Base-by-base conservation (phyloP, 2,888 invertebrate species). In the Linnaemya tessellans region DNA sequence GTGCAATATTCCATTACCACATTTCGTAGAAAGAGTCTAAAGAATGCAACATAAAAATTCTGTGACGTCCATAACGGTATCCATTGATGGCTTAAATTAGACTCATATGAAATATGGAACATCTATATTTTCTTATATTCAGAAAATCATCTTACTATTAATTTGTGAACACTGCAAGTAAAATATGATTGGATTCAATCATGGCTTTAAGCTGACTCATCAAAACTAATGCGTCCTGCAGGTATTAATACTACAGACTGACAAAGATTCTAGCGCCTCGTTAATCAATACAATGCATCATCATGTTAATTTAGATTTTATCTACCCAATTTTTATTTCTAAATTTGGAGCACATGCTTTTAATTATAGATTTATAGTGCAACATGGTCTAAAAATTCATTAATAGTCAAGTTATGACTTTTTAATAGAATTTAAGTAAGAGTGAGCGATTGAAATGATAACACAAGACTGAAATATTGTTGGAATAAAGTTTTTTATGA, bases 271-370 rank as follows among this genome's bases (percentile, higher is more conserved):
- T 71, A 71, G 65, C 71, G 51, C 64, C 71, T 77, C 30, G 30
- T 56, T 38, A 64, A 70, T 70, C 20, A 46, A 54, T 46, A 70
- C 54, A 64, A 70, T 56, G 41, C 41, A 67, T 46, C 11, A 15
- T 15, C 3, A 60, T 18, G 13, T 30, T 13, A 30, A 60, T 60
- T 71, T 8, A 18, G 0, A n/a, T 43, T 22, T 43, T 43, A 3
- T 30, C 22, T 58, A 25, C 0, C n/a, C 5, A 10, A 22, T 43
- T 25, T 77, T 49, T 58, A 65, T 46, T 35, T 58, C 10, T 3
- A 5, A 38, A 46, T 35, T 68, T 54, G 51, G 54, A 74, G 51
- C 68, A 81, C 56, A 51, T 80, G 56, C 43, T 74, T 80, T 51
- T n/a, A 30, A 11, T 80, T 60, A 43, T 67, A 68, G 60, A 30